Percentiles rank a stretch among this genome's conserved stretches.
Evolutionary conservation across 2,888 invertebrate genomes (phyloP).

Genomic region (Acrocera orbiculus): DNA sequence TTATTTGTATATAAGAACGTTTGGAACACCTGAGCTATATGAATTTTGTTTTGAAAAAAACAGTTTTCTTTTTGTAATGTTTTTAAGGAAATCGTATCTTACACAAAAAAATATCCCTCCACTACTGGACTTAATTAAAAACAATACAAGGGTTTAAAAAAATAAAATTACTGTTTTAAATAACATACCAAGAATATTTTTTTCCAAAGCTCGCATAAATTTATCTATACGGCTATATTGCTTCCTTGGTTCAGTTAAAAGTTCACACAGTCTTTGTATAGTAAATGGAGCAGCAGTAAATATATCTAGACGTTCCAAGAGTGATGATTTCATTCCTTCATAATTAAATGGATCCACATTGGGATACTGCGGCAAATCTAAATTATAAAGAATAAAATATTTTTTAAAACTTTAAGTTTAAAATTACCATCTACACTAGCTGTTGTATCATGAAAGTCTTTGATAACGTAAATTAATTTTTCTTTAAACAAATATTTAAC

Average conservation of each 20-base stretch:
- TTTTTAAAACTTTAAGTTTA: slow-evolving; percentile 1
- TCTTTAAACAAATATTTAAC: slow-evolving; percentile 76
- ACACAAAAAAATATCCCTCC: no score
- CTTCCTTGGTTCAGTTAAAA: slow-evolving; percentile 75
- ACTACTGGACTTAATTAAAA: no score
- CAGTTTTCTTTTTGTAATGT: no score
- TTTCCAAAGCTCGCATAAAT: slow-evolving; percentile 92
- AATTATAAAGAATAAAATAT: slow-evolving; percentile 12
- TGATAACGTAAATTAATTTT: slow-evolving; percentile 71
- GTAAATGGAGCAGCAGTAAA: slow-evolving; percentile 89
- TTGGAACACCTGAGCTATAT: no score
- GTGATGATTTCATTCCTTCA: slow-evolving; percentile 68
- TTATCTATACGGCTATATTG: slow-evolving; percentile 94
- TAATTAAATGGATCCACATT: slow-evolving; percentile 85
- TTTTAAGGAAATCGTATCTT: no score
- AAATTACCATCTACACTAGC: slow-evolving; percentile 35
- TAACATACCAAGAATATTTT: slow-evolving; percentile 73
- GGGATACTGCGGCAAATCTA: slow-evolving; percentile 70
- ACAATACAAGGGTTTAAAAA: no score
- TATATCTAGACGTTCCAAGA: slow-evolving; percentile 63
- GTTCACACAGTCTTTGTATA: slow-evolving; percentile 86
- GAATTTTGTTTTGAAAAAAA: no score
- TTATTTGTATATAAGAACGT: no score
- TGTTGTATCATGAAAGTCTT: slow-evolving; percentile 69
- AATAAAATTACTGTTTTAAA: no score